Base-by-base conservation (phyloP, 2,113 vertebrate species). In the Brachypteracias leptosomus region DNA sequence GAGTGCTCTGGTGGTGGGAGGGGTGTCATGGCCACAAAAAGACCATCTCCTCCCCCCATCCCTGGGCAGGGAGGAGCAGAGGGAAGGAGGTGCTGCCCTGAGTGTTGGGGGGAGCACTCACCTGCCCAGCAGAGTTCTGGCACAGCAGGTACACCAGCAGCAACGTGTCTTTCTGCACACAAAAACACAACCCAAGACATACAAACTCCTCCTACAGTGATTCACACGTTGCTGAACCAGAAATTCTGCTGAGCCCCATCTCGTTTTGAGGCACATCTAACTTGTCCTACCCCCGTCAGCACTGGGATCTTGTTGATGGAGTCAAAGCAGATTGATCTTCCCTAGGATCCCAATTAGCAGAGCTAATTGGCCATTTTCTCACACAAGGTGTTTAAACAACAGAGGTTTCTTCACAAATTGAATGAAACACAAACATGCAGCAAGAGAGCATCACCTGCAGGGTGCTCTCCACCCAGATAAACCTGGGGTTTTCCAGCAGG, bases 101-200 rank as follows among this genome's bases (percentile, higher is more conserved):
- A 29, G 74, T 0, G 0, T 5, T 29, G 8, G 72, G 61, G 18
- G 54, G n/a, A 49, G 36, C 38, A 35, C 96, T 96, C 51, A 97
- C 96, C 96, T 91, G 59, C 33, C 61, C 68, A 13, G 6, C 29
- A 15, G 25, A 0, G 9, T 36, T 7, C 33, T 1, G 4, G 7
- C 96, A 96, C 3, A 0, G 26, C 73, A 97, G 40, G 61, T 1
- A 12, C 52, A 95, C 73, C 21, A 97, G 25, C 80, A 97, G 91
- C 10, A 62, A 4, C 0, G 80, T 3, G 9, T 63, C 62, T 21
- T 3, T 3, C 96, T 97, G 93, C 9, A 21, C 2, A 15, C 26
- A 90, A 71, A 94, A 76, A 54, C 42, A 85, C 16, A n/a, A 76
- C 24, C 22, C 61, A 42, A 29, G 26, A 61, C 10, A 5, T 4